Conservation (phyloP, 2,888 invertebrate species). For the Zele albiditarsus region DNA sequence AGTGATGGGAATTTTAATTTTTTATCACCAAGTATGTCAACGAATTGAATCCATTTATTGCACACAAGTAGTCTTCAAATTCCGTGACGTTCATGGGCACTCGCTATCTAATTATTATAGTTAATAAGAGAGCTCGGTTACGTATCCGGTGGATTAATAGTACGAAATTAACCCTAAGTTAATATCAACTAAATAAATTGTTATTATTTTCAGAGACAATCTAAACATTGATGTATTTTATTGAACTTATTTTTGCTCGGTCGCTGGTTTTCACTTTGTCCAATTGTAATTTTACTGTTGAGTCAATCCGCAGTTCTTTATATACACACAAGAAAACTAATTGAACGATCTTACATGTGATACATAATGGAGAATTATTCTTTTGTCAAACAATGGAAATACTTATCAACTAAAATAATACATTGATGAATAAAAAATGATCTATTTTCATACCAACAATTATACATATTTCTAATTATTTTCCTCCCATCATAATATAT, state of each 20-base stretch:
- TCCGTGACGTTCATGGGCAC: not conserved
- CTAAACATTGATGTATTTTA: not conserved
- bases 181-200: not conserved
- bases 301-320: not conserved
- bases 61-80: not conserved
- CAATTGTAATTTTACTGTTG: not conserved
- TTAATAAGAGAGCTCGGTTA: not conserved
- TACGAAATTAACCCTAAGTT: not conserved
- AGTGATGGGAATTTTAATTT: not conserved
- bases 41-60: not conserved
- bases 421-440: too few relatives aligned
- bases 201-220: not conserved
- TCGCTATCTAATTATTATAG: not conserved
- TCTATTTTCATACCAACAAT: too few relatives aligned
- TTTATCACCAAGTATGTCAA: not conserved
- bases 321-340: not conserved
- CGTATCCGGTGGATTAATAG: not conserved
- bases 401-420: too few relatives aligned
- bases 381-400: too few relatives aligned
- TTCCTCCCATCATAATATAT: too few relatives aligned
- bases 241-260: not conserved
- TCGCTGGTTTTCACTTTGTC: too few relatives aligned
- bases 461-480: too few relatives aligned
- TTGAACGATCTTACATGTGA: not conserved
- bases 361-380: too few relatives aligned